These are phyloP conservation scores for Chlamydotis undulata DNA, from an alignment of 2,113 vertebrate genomes.

Conservation along the genomic window DNA sequence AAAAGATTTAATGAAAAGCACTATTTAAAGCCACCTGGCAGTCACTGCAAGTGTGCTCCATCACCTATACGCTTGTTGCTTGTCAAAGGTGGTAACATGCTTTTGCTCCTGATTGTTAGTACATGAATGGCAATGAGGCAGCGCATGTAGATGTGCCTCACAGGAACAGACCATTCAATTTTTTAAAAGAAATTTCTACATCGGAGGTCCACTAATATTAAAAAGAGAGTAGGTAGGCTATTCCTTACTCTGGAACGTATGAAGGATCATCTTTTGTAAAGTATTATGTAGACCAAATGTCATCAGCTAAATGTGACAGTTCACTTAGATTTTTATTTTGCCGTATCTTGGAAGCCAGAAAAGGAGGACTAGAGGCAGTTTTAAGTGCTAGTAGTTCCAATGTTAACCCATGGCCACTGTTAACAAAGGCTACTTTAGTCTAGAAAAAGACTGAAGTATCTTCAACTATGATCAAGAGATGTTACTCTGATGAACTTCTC, in stretches of 20 bases:
- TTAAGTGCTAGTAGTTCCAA: background rate
- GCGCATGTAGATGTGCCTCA: background rate
- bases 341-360: background rate
- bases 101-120: background rate
- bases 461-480: background rate
- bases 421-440: background rate
- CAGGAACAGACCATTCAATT: background rate
- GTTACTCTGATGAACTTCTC: background rate
- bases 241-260: background rate
- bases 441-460: background rate
- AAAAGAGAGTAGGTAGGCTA: background rate
- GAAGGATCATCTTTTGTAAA: background rate
- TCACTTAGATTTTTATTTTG: background rate
- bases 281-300: background rate
- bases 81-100: background rate
- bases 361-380: background rate
- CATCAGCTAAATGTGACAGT: background rate
- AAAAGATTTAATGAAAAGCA: background rate
- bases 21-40: background rate
- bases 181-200: background rate
- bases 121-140: background rate
- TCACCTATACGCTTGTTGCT: background rate
- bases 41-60: background rate
- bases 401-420: fast-evolving
- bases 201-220: background rate